Evolutionary conservation across 1,140 invertebrate genomes (phyloP).

Genomic region (Zaprionus ghesquierei): DNA sequence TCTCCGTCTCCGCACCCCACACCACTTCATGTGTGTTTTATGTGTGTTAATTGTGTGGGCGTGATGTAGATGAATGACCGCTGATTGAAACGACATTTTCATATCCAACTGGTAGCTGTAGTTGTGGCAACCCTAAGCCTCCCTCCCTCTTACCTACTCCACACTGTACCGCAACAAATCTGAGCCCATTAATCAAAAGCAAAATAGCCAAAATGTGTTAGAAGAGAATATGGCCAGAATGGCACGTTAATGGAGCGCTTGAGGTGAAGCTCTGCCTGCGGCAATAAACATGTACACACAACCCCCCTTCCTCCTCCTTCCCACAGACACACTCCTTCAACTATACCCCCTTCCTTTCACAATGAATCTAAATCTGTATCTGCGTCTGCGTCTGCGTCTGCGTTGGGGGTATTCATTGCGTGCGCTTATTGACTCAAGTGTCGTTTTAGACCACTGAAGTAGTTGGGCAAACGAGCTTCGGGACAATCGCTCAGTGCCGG

Average conservation of each 20-base stretch:
- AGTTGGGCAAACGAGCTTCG: conserved; percentile 41
- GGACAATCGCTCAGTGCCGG: conserved; percentile 1
- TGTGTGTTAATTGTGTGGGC: conserved; percentile 73
- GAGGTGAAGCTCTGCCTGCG: neutral
- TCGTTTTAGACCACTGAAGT: conserved; percentile 80
- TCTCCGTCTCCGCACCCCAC: neutral
- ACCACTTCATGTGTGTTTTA: conserved; percentile 4
- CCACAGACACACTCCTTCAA: neutral
- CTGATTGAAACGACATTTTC: conserved; percentile 57
- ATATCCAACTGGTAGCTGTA: conserved; percentile 14
- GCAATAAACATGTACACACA: conserved; percentile 5
- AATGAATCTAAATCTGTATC: neutral
- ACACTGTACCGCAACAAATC: neutral
- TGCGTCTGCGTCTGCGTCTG: conserved; percentile 6
- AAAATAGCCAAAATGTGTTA: conserved; percentile 18
- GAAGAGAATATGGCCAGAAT: conserved; percentile 8
- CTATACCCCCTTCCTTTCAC: too few species aligned
- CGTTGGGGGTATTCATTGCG: conserved; percentile 24
- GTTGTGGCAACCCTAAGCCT: neutral
- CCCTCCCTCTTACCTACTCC: neutral
- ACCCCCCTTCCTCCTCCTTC: too few species aligned
- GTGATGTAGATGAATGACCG: conserved; percentile 74
- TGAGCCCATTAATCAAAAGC: conserved; percentile 46
- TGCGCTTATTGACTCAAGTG: conserved; percentile 69
- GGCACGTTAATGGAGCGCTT: conserved; percentile 25